Base-by-base conservation (phyloP, 2,113 vertebrate genomes). In the Pygoscelis adeliae region DNA sequence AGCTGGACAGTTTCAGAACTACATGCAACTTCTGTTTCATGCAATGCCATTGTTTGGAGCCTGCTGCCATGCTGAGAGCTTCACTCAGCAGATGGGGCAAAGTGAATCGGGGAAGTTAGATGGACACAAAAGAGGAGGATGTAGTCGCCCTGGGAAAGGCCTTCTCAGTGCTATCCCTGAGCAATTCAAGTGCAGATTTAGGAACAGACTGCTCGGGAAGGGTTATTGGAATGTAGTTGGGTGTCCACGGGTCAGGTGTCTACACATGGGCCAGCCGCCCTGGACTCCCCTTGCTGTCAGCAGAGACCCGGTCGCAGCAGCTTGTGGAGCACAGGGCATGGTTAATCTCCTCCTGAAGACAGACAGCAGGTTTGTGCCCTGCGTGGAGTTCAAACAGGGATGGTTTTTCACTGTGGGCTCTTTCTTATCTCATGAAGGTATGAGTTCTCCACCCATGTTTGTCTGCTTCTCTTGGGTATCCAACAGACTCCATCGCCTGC, bases 241-340 rank as follows among this genome's bases (percentile, higher is more conserved):
- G 38, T 44, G 53, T 27, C 72, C 58, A 14, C 0, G 3, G 42
- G 30, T 56, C 62, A 67, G 40, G 56, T 56, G 18, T 44, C 38
- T 72, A 16, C 4, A n/a, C 21, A 73, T 72, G 63, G 38, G 42
- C 42, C 56, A 71, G 67, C 18, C 76, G 72, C 26, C 71, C 36
- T 53, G 61, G 67, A 44, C 52, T 34, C 16, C n/a, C 25, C 36
- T 80, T 0, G 4, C 23, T 49, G 30, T 15, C 55, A 74, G 46
- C 71, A 91, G 44, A 46, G 27, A 56, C 34, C 21, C 65, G 25
- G 47, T 5, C 1, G 1, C 34, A 32, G 52, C 34, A 29, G 29
- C 44, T 42, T 0, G 0, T 1, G 2, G 38, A 52, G 78, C 56
- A 72, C 13, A 38, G 55, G 32, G 42, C 32, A 62, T 3, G 29